Conservation (phyloP, 2,113 vertebrate species). For the Thunnus maccoyii region DNA sequence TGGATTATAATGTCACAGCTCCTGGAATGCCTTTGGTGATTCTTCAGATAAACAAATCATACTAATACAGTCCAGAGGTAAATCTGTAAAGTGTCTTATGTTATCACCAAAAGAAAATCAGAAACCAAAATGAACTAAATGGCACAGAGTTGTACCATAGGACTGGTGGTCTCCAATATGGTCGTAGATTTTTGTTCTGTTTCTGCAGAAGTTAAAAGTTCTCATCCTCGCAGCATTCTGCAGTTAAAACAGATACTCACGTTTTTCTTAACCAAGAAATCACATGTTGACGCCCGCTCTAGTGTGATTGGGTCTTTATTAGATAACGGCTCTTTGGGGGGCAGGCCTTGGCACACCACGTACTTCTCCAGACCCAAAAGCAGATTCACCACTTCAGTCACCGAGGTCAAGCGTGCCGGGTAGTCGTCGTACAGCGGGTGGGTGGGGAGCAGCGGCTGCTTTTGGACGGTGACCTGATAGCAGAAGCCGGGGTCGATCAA, state of each 20-base stretch:
- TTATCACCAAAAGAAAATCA: constrained; percentile 11
- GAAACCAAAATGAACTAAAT: constrained; percentile 1
- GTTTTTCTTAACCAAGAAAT: constrained; percentile 80
- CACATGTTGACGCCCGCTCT: constrained; percentile 82
- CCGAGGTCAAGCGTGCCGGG: constrained; percentile 64
- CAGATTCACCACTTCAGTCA: constrained; percentile 73
- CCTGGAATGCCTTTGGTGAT: constrained; percentile 74
- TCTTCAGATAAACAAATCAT: constrained; percentile 35
- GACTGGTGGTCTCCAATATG: background rate
- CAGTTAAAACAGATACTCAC: constrained; percentile 75
- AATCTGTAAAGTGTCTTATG: constrained; percentile 43
- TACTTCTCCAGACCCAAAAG: constrained; percentile 83
- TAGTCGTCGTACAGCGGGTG: constrained; percentile 81
- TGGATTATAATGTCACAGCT: constrained; percentile 25
- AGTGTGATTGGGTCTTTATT: constrained; percentile 63
- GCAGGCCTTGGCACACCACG: constrained; percentile 80
- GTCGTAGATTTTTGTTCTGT: background rate
- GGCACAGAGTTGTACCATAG: constrained; percentile 31
- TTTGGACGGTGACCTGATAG: constrained; percentile 83
- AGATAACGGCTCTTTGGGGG: constrained; percentile 5
- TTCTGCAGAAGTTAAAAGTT: constrained; percentile 31
- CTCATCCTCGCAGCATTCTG: constrained; percentile 52
- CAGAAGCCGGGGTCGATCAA: constrained; percentile 80
- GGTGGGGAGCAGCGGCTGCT: constrained; percentile 83
- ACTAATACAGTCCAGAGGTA: constrained; percentile 59